These are phyloP conservation scores for Metaphire vulgaris DNA, from an alignment of 1,140 invertebrate species.

Conservation along the genomic window DNA sequence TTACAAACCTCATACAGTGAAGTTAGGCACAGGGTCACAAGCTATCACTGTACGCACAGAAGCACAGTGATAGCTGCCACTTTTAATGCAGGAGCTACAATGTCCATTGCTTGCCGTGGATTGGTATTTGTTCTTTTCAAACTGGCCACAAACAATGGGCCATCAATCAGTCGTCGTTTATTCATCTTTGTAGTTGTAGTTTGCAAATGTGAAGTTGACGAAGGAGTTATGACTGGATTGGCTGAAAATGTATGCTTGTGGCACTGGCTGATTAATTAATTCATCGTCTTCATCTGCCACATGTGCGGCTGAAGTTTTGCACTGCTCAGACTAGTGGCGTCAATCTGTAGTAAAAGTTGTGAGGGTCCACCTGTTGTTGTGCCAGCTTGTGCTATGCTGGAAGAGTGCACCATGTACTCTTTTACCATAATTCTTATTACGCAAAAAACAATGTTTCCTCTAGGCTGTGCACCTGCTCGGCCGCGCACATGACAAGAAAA, in stretches of 20 bases:
- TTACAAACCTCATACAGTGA: background rate
- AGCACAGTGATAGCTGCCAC: background rate
- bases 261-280: background rate
- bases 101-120: slow-evolving; percentile 11
- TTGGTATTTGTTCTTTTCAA: slow-evolving; percentile 3
- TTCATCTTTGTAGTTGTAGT: background rate
- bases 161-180: background rate
- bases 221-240: background rate
- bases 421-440: no score
- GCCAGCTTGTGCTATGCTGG: no score
- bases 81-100: slow-evolving; percentile 4
- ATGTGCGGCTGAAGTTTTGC: no score
- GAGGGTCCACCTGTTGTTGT: no score
- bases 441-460: no score
- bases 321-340: no score
- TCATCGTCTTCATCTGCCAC: background rate
- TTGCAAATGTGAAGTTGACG: background rate
- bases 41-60: no score
- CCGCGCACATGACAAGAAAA: no score
- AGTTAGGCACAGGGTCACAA: background rate
- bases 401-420: no score
- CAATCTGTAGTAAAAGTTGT: no score
- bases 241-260: background rate
- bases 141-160: slow-evolving; percentile 13
- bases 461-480: no score